Base-by-base conservation (phyloP, 1,140 invertebrate genomes). In the Maconellicoccus hirsutus region DNA sequence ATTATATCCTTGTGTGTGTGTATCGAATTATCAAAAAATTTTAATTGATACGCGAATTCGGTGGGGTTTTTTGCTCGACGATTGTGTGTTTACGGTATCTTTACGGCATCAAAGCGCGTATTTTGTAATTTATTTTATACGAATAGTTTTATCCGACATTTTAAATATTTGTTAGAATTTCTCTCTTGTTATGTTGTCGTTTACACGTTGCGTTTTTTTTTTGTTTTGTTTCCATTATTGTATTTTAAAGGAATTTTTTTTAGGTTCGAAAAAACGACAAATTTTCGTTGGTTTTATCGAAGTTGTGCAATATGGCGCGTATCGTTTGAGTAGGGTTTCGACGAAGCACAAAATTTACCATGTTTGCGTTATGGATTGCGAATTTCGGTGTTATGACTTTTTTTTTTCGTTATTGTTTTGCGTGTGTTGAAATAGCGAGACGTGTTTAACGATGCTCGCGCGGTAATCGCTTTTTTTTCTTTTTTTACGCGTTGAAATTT, bases 91-190 rank as follows among this genome's bases (percentile, higher is more conserved):
- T n/a, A n/a, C n/a, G n/a, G n/a, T n/a, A n/a, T n/a, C n/a, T n/a
- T n/a, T n/a, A n/a, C n/a, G n/a, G n/a, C n/a, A 52, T 16, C 6
- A 52, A 8, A 4, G 42, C 12, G 12, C 42, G 42, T 52, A 52
- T 52, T 52, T 52, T 52, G 42, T 52, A 52, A 8, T 16, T 2
- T 52, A 52, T 52, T 52, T 52, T 52, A 52, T 52, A 52, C n/a
- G n/a, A 52, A 52, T 52, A 52, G n/a, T 52, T 52, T 52, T 52
- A 52, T 52, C 42, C 6, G 42, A 52, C 42, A 8, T 52, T 52
- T 52, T 52, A 52, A 66, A 66, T 25, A 66, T 25, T 23, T 66
- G 61, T 66, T 66, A 66, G 61, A 25, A 25, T 66, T 66, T 66
- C n/a, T 16, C n/a, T 59, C 25, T 8, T 66, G 61, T 66, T 66